Evolutionary conservation across 2,797 vertebrate genomes (phyloP).

Genomic region (Ptychadena robeensis): DNA sequence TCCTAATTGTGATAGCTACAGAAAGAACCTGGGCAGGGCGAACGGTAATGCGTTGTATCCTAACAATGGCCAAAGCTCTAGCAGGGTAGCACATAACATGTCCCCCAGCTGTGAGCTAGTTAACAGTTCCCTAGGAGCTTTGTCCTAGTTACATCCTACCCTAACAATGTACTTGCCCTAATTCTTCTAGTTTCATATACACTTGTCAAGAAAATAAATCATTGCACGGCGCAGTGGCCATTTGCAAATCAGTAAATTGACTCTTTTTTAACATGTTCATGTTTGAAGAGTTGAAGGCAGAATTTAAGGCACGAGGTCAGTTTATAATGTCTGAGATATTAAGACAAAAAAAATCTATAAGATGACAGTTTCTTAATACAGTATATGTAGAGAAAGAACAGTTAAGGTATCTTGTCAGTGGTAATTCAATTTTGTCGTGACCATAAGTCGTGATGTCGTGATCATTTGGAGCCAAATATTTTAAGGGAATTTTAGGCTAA

Average conservation of each 20-base stretch:
- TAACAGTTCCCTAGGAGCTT: conserved; percentile 54
- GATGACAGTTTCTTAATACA: too few species aligned
- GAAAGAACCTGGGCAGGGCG: background rate
- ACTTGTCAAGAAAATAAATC: conserved; percentile 48
- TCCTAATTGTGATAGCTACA: background rate
- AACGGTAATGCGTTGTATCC: background rate
- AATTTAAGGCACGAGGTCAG: background rate
- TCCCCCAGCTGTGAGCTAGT: conserved; percentile 49
- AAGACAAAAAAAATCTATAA: too few species aligned
- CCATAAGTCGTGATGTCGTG: too few species aligned
- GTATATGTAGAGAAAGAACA: too few species aligned
- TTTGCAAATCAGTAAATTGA: conserved; percentile 33
- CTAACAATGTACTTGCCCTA: conserved; percentile 42
- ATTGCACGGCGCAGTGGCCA: background rate
- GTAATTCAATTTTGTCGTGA: too few species aligned
- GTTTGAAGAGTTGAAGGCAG: background rate
- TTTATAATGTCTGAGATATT: too few species aligned
- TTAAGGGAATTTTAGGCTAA: too few species aligned
- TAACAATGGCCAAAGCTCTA: background rate
- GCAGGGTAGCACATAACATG: background rate
- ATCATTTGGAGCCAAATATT: too few species aligned
- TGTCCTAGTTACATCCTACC: conserved; percentile 33
- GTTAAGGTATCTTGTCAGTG: too few species aligned
- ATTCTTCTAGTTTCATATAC: conserved; percentile 42
- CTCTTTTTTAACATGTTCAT: background rate